Conservation (phyloP, 1,140 invertebrate species). For the Pseudomyrmex gracilis region DNA sequence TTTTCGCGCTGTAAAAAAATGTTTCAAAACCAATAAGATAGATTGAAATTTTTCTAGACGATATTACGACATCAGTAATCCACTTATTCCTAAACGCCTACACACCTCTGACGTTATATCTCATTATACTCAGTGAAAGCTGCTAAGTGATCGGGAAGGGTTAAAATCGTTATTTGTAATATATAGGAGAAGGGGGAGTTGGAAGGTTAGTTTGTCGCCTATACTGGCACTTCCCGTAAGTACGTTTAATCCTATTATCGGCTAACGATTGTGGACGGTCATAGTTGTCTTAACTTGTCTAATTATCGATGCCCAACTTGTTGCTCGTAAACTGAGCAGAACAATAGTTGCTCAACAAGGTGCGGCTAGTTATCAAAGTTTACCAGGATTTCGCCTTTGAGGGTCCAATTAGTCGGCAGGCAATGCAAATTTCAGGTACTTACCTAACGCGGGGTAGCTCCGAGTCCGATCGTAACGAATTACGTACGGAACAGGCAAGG, state of each 20-base stretch:
- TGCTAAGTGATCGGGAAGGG: neutral
- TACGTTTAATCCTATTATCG: constrained; percentile 42
- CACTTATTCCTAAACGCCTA: too few species aligned
- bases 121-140: neutral
- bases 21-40: neutral
- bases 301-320: constrained; percentile 77
- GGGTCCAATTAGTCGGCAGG: constrained; percentile 74
- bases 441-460: constrained; percentile 18
- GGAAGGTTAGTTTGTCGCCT: constrained; percentile 50
- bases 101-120: neutral
- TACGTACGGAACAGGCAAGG: neutral
- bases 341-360: constrained; percentile 79
- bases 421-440: constrained; percentile 53
- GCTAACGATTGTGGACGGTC: constrained; percentile 43
- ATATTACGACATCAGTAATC: too few species aligned
- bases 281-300: constrained; percentile 74
- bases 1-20: neutral
- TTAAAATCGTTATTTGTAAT: constrained; percentile 48
- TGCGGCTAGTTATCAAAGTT: constrained; percentile 75
- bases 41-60: neutral
- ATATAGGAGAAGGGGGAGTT: constrained; percentile 13
- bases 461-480: constrained; percentile 50
- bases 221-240: constrained; percentile 50
- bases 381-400: constrained; percentile 69
- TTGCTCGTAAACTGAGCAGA: constrained; percentile 75